Evolutionary conservation across 23 tunicate genomes (phyloP).

Genomic region (Trididemnum clinides): DNA sequence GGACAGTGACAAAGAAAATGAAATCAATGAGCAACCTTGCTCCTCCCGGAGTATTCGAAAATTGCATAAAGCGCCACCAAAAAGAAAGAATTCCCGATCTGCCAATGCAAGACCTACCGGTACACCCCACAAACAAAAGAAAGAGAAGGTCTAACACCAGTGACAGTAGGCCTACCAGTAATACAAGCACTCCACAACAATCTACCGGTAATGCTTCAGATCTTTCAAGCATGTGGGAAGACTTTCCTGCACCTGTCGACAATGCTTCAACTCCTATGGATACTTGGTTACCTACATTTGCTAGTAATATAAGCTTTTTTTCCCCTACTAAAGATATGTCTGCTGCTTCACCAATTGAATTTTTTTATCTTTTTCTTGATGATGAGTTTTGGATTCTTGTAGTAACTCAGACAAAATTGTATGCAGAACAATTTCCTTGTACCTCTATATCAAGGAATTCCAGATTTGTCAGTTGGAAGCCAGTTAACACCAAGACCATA

Average conservation of each 20-base stretch:
- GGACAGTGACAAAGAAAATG: slow-evolving; percentile 12
- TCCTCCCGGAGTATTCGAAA: slow-evolving; percentile 23
- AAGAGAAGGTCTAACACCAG: slow-evolving; percentile 23
- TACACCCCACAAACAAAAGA: slow-evolving; percentile 25
- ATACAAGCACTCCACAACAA: not conserved
- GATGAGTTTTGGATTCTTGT: slow-evolving; percentile 24
- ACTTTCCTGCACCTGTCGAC: slow-evolving; percentile 30
- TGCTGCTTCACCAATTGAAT: slow-evolving; percentile 5
- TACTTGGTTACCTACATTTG: slow-evolving; percentile 29
- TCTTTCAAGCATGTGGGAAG: slow-evolving; percentile 36
- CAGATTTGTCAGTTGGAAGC: slow-evolving; percentile 34
- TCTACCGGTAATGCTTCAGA: slow-evolving; percentile 19
- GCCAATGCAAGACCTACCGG: slow-evolving; percentile 35
- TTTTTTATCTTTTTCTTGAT: slow-evolving; percentile 12
- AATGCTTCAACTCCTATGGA: slow-evolving; percentile 32
- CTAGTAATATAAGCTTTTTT: slow-evolving; percentile 24
- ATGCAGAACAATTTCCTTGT: slow-evolving; percentile 29
- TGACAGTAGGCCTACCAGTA: slow-evolving; percentile 28
- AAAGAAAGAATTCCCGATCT: slow-evolving; percentile 14
- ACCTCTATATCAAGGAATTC: slow-evolving; percentile 10
- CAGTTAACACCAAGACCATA: slow-evolving; percentile 3
- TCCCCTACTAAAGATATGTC: slow-evolving; percentile 30
- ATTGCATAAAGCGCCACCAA: slow-evolving; percentile 22
- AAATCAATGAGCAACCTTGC: slow-evolving; percentile 35
- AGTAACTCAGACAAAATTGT: slow-evolving; percentile 17